Conservation (phyloP, 2,797 vertebrate species). For the Podarcis siculus region DNA sequence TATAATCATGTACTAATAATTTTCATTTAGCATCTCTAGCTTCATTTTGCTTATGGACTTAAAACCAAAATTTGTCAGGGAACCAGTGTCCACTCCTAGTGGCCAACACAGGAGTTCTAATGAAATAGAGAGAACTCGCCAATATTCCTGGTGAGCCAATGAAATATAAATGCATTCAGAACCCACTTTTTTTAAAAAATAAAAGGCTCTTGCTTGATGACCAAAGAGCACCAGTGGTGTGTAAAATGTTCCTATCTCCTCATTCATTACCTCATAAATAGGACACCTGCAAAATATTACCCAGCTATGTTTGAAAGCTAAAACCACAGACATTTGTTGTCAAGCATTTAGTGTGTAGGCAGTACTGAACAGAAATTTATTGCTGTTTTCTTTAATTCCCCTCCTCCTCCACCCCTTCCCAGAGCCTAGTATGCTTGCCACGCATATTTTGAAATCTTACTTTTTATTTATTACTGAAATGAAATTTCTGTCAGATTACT, state of each 20-base stretch:
- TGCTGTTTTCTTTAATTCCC: slow-evolving; percentile 57
- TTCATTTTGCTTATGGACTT: slow-evolving; percentile 40
- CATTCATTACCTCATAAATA: slow-evolving; percentile 45
- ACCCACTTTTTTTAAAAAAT: not conserved
- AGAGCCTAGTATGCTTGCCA: slow-evolving; percentile 63
- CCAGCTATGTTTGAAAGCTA: slow-evolving; percentile 54
- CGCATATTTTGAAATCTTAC: slow-evolving; percentile 66
- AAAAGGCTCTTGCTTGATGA: not conserved
- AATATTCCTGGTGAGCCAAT: not conserved
- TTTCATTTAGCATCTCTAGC: slow-evolving; percentile 52
- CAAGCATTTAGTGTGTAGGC: slow-evolving; percentile 41
- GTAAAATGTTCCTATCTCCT: slow-evolving; percentile 25
- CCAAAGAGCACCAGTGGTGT: not conserved
- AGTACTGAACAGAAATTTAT: slow-evolving; percentile 61
- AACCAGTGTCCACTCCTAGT: not conserved
- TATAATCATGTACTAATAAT: slow-evolving; percentile 40
- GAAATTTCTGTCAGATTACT: not conserved
- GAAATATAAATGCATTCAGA: not conserved
- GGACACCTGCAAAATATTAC: slow-evolving; percentile 48
- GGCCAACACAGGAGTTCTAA: not conserved
- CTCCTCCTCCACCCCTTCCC: not conserved
- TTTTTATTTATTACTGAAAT: slow-evolving; percentile 42
- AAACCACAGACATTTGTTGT: slow-evolving; percentile 39
- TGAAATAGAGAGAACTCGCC: not conserved
- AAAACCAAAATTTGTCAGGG: not conserved